phyloP scores from a whole-genome alignment of 2,888 invertebrate genomes.

The Penaeus monodon region DNA sequence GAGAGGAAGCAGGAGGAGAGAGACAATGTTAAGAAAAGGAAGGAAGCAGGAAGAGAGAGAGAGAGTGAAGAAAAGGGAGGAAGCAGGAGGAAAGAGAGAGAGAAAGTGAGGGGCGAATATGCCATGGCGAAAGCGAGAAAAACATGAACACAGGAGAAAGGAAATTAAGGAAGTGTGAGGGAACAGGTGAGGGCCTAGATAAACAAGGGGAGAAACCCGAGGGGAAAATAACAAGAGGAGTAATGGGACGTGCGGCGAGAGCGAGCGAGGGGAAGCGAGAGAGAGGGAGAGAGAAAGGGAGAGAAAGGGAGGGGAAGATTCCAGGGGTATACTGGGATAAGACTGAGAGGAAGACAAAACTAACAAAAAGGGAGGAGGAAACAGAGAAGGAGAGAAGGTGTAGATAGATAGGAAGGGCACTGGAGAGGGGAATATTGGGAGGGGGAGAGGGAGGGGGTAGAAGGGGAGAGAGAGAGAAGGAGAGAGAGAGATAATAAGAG shows the following conservation, averaged over 20 bases:
- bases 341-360: no score
- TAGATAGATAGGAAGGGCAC: no score
- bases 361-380: no score
- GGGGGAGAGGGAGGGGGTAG: no score
- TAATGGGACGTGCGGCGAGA: background rate
- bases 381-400: background rate
- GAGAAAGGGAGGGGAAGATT: background rate
- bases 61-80: background rate
- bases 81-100: background rate
- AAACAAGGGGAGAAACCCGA: slow-evolving; percentile 43
- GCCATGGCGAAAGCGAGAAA: background rate
- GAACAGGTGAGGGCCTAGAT: slow-evolving; percentile 39
- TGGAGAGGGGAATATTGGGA: no score
- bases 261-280: slow-evolving; percentile 5
- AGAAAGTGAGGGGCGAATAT: background rate
- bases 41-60: background rate
- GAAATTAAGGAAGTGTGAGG: slow-evolving; percentile 33
- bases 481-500: no score
- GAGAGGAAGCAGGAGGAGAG: no score
- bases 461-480: no score
- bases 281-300: background rate
- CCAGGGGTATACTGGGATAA: no score
- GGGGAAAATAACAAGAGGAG: background rate
- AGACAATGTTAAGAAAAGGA: background rate
- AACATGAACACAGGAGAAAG: slow-evolving; percentile 1